A percentile compares a stretch with the other conserved stretches of the same genome.
Conservation (phyloP, 2,888 invertebrate genomes). For the Plutella xylostella region DNA sequence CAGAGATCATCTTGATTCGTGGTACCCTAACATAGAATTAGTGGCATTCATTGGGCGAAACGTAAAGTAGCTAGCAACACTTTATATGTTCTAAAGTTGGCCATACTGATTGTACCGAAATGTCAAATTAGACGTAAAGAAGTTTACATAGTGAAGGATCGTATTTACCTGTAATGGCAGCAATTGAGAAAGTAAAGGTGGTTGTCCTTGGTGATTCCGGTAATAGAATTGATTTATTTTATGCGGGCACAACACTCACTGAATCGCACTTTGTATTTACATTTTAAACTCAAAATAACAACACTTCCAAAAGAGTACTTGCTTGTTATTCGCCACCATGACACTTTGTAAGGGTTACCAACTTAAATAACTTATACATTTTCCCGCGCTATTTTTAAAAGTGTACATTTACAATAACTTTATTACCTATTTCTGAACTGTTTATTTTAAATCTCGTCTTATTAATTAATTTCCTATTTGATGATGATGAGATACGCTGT, state of each 20-base stretch:
- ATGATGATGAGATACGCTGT: too few relatives aligned
- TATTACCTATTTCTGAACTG: too few relatives aligned
- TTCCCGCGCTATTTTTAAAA: conserved; percentile 26
- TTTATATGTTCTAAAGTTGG: too few relatives aligned
- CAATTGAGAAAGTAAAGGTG: conserved; percentile 90
- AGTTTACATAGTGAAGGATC: conserved; percentile 31
- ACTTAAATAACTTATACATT: conserved; percentile 24
- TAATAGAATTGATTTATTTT: conserved; percentile 35
- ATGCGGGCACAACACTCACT: conserved; percentile 25
- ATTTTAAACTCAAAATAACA: neutral
- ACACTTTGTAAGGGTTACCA: conserved; percentile 41
- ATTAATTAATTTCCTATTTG: too few relatives aligned
- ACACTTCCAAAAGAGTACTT: neutral
- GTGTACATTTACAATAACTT: neutral
- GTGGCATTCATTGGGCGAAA: too few relatives aligned
- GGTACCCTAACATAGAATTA: too few relatives aligned
- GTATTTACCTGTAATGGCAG: conserved; percentile 71
- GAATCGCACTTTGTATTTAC: conserved; percentile 14
- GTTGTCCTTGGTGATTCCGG: conserved; percentile 93
- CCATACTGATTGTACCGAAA: too few relatives aligned
- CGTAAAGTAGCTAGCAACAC: too few relatives aligned
- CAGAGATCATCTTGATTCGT: too few relatives aligned
- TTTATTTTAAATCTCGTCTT: too few relatives aligned
- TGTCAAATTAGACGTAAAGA: conserved; percentile 31
- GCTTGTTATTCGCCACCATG: conserved; percentile 37